Evolutionary conservation across 2,797 vertebrate genomes (phyloP).

Genomic region (Sebastes oblongus): DNA sequence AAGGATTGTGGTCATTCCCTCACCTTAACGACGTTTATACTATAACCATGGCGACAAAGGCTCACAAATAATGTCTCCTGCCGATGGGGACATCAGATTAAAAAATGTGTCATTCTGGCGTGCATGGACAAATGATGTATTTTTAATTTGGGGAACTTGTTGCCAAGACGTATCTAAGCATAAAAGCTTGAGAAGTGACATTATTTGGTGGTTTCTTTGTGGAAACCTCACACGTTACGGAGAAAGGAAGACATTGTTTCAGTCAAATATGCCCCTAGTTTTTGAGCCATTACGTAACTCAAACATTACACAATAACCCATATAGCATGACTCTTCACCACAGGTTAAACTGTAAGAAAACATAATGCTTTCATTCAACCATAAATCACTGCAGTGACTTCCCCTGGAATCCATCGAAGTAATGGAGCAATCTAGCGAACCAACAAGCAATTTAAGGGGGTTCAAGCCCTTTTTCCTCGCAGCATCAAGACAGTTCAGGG

Average conservation of each 20-base stretch:
- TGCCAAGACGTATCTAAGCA: background rate
- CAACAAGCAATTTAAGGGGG: conserved; percentile 58
- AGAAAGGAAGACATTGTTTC: conserved; percentile 8
- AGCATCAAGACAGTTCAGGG: conserved; percentile 24
- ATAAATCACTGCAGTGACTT: conserved; percentile 20
- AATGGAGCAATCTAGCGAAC: conserved; percentile 52
- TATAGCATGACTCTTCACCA: conserved; percentile 14
- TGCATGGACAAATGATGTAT: background rate
- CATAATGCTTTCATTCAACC: conserved; percentile 7
- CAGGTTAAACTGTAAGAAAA: conserved; percentile 32
- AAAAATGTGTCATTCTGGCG: background rate
- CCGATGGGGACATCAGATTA: background rate
- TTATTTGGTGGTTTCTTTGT: background rate
- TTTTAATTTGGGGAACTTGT: background rate
- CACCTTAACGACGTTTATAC: background rate
- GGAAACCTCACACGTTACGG: background rate
- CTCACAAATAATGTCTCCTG: background rate
- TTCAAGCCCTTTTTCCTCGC: conserved; percentile 45
- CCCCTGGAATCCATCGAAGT: conserved; percentile 33
- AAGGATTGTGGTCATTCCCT: background rate
- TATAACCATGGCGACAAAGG: background rate
- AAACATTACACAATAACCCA: conserved; percentile 36
- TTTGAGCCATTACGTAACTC: conserved; percentile 26
- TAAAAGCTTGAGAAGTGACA: background rate
- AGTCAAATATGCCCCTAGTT: background rate